phyloP scores from a whole-genome alignment of 2,797 vertebrate genomes.

The Amniataba percoides region DNA sequence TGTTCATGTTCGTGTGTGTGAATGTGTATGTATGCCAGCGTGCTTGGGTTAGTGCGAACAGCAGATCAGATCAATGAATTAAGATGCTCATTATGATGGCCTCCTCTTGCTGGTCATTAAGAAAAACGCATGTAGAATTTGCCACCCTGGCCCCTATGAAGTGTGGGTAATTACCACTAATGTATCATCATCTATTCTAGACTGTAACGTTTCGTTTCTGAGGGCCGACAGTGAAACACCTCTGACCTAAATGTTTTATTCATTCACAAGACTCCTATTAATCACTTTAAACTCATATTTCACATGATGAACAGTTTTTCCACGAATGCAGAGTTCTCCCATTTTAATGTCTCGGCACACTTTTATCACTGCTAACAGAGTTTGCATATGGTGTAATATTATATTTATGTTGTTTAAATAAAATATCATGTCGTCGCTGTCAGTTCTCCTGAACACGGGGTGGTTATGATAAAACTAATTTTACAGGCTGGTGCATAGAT shows the following conservation, averaged over 20 bases:
- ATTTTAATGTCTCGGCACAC: slow-evolving; percentile 46
- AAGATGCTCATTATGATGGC: slow-evolving; percentile 95
- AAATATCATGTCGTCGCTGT: slow-evolving; percentile 35
- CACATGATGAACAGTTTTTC: slow-evolving; percentile 86
- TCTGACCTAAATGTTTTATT: slow-evolving; percentile 94
- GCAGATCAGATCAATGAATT: slow-evolving; percentile 92
- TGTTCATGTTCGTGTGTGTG: slow-evolving; percentile 42
- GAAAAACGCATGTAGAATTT: slow-evolving; percentile 88
- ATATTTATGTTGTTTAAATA: slow-evolving; percentile 43
- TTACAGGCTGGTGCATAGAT: not conserved
- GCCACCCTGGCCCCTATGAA: slow-evolving; percentile 91
- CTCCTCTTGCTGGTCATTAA: slow-evolving; percentile 95
- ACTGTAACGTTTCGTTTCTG: slow-evolving; percentile 85
- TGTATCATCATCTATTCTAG: slow-evolving; percentile 96
- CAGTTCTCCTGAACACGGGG: not conserved
- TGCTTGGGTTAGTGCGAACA: slow-evolving; percentile 39
- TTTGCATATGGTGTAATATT: slow-evolving; percentile 23
- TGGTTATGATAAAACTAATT: not conserved
- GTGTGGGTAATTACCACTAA: slow-evolving; percentile 97
- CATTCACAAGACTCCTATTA: slow-evolving; percentile 88
- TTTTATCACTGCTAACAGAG: slow-evolving; percentile 32
- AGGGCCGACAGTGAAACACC: slow-evolving; percentile 87
- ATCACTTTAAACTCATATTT: slow-evolving; percentile 89
- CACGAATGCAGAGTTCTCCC: slow-evolving; percentile 51
- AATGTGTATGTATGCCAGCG: slow-evolving; percentile 39